Evolutionary conservation across 2,797 vertebrate genomes (phyloP).

Genomic region (Ibycter americanus): DNA sequence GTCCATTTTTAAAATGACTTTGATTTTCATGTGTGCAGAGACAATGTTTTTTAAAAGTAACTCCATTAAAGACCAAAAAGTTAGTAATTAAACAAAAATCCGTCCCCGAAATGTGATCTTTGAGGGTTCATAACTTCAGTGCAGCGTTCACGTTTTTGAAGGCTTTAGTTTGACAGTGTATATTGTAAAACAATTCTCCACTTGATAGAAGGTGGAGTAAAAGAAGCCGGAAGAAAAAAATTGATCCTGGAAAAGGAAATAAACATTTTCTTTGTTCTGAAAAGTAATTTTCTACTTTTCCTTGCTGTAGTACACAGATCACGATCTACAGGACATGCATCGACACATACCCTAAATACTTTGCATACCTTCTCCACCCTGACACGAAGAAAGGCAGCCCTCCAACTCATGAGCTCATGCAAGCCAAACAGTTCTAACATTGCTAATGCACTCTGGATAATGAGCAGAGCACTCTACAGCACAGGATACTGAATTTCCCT

Average conservation of each 20-base stretch:
- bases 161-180: not conserved
- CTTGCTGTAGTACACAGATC: not conserved
- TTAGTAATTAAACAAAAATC: not conserved
- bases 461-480: not conserved
- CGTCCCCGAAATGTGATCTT: not conserved
- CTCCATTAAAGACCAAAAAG: not conserved
- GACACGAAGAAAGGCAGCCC: not conserved
- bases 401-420: slow-evolving; percentile 26
- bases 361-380: slow-evolving; percentile 50
- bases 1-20: not conserved
- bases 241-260: not conserved
- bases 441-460: not conserved
- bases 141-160: not conserved
- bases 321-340: not conserved
- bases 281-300: not conserved
- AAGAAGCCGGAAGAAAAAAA: not conserved
- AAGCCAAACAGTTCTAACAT: not conserved
- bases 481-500: not conserved
- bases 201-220: not conserved
- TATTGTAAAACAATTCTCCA: not conserved
- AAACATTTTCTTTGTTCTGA: not conserved
- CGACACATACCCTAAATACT: slow-evolving; percentile 45
- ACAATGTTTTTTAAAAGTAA: not conserved
- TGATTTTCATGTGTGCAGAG: not conserved
- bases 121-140: not conserved